A percentile compares a stretch with the other conserved stretches of the same genome.
These are phyloP conservation scores for Meloidogyne floridensis DNA, from an alignment of 1,140 invertebrate genomes.

Conservation along the genomic window DNA sequence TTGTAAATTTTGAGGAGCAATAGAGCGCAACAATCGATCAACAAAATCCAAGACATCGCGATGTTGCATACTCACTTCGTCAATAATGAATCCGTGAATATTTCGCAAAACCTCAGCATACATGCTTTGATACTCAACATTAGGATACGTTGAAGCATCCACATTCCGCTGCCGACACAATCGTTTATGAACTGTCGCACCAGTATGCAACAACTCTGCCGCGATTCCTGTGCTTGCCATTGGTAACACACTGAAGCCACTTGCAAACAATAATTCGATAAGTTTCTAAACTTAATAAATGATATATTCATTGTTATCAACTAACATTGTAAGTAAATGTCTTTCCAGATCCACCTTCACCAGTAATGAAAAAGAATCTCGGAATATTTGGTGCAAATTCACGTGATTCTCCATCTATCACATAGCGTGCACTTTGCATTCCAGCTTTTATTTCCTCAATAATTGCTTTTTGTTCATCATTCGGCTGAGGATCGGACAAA, in stretches of 20 bases:
- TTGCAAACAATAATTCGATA: neutral
- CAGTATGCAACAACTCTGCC: neutral
- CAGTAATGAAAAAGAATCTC: neutral
- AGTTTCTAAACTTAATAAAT: neutral
- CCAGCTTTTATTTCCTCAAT: neutral
- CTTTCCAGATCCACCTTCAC: slow-evolving; percentile 17
- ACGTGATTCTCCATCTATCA: neutral
- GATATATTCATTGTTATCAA: neutral
- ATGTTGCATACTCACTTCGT: slow-evolving; percentile 13
- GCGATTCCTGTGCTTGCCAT: slow-evolving; percentile 12
- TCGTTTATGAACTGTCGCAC: neutral
- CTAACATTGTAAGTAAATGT: slow-evolving; percentile 16
- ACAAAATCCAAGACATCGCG: slow-evolving; percentile 11
- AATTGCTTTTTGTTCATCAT: neutral
- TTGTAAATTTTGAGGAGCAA: neutral
- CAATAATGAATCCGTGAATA: slow-evolving; percentile 6
- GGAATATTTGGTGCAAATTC: neutral
- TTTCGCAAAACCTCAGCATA: slow-evolving; percentile 4
- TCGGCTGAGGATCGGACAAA: neutral
- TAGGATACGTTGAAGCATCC: neutral
- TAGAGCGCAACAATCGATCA: neutral
- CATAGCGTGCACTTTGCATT: neutral
- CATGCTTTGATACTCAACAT: neutral
- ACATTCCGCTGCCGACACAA: neutral
- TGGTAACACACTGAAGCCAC: neutral